phyloP scores from a whole-genome alignment of 2,797 vertebrate species.

The Microcaecilia unicolor region DNA sequence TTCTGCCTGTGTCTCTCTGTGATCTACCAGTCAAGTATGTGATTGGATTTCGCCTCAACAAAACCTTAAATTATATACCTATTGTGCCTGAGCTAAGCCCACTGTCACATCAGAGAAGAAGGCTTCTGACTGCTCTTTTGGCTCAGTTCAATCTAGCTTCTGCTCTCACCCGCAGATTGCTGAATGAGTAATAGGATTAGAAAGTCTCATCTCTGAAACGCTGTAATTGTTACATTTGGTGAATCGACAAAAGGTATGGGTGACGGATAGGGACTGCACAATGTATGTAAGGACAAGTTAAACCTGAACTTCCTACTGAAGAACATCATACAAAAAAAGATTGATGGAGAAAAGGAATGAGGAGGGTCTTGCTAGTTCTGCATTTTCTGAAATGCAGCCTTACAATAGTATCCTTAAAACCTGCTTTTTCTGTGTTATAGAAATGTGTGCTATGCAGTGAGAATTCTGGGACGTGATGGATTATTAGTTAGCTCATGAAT shows the following conservation, averaged over 20 bases:
- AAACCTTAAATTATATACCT: conserved; percentile 99
- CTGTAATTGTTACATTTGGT: conserved; percentile 65
- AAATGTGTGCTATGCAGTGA: too few species aligned
- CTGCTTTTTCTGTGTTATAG: too few species aligned
- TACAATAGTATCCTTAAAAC: too few species aligned
- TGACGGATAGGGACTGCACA: conserved; percentile 34
- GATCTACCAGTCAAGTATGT: conserved; percentile 97
- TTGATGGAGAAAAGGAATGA: conserved; percentile 17
- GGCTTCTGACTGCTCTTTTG: conserved; percentile 67
- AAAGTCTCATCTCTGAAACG: conserved; percentile 64
- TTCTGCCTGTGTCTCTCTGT: conserved; percentile 82
- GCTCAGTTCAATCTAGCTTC: conserved; percentile 65
- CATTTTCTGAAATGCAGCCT: background rate
- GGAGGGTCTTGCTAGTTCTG: conserved; percentile 3
- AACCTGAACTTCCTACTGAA: conserved; percentile 28
- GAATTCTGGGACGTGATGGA: too few species aligned
- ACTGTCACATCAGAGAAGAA: conserved; percentile 76
- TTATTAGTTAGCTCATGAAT: too few species aligned
- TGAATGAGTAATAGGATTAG: conserved; percentile 93
- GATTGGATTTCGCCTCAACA: conserved; percentile 98
- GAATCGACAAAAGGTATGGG: conserved; percentile 52
- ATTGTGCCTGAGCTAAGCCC: conserved; percentile 88
- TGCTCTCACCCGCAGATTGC: conserved; percentile 70
- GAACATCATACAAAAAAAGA: too few species aligned
- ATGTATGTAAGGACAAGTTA: conserved; percentile 42